These are phyloP conservation scores for Chionodraco myersi DNA, from an alignment of 2,113 vertebrate species.

Conservation along the genomic window DNA sequence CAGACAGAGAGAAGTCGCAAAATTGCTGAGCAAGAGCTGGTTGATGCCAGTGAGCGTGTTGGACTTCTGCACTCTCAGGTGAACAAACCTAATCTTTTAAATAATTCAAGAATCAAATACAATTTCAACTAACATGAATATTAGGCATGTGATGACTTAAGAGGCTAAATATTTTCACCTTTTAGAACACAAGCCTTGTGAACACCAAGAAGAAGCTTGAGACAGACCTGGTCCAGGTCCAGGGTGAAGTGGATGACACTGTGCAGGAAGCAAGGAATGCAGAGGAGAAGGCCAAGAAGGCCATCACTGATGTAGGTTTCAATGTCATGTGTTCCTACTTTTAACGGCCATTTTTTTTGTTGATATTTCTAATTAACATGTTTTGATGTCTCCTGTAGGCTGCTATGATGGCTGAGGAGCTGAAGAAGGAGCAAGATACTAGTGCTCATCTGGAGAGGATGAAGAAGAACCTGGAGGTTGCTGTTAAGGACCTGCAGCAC, in stretches of 20 bases:
- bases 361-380: too few species aligned
- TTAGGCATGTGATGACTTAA: not conserved
- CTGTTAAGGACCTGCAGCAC: constrained; percentile 85
- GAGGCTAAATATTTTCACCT: not conserved
- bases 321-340: not conserved
- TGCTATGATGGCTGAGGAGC: constrained; percentile 85
- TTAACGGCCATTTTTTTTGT: too few species aligned
- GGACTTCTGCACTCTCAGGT: constrained; percentile 91
- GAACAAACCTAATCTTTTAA: not conserved
- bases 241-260: constrained; percentile 44
- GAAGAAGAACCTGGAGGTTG: constrained; percentile 94
- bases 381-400: constrained; percentile 86
- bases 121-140: not conserved
- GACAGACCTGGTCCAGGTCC: constrained; percentile 71
- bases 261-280: too few species aligned
- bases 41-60: constrained; percentile 74
- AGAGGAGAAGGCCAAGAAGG: too few species aligned
- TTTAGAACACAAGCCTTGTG: constrained; percentile 74
- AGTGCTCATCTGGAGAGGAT: constrained; percentile 92
- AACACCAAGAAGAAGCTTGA: constrained; percentile 81
- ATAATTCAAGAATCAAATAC: too few species aligned
- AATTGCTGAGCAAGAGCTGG: constrained; percentile 88
- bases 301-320: too few species aligned
- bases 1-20: constrained; percentile 87
- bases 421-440: constrained; percentile 92